phyloP scores from a whole-genome alignment of 2,113 vertebrate genomes.

The Fukomys damarensis region DNA sequence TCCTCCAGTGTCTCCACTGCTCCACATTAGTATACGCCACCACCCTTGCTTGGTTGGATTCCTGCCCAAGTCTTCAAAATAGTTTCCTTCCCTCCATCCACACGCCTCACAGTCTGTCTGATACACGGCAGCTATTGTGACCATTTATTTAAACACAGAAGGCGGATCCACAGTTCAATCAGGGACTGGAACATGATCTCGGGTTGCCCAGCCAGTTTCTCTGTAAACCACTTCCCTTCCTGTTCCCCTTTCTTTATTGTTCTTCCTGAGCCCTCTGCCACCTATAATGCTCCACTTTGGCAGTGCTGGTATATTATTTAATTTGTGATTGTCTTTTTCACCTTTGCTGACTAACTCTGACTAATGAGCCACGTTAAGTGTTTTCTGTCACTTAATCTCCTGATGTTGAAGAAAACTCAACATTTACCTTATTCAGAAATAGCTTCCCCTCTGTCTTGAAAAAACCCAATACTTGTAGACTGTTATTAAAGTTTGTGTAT shows the following conservation, averaged over 20 bases:
- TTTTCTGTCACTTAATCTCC: slow-evolving; percentile 2
- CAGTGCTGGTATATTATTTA: background rate
- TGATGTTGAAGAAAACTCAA: too few species aligned
- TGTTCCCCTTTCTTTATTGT: too few species aligned
- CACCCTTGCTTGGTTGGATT: background rate
- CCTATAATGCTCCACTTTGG: background rate
- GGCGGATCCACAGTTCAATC: background rate
- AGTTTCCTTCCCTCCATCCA: background rate
- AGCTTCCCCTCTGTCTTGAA: background rate
- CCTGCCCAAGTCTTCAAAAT: background rate
- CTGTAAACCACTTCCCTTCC: too few species aligned
- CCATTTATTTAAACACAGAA: background rate
- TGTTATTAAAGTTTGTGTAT: background rate
- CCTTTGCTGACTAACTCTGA: slow-evolving; percentile 27
- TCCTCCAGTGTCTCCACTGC: too few species aligned
- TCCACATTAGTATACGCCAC: background rate
- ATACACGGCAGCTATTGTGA: background rate
- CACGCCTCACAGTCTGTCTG: background rate
- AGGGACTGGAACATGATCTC: background rate
- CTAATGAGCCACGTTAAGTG: background rate
- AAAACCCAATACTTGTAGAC: background rate
- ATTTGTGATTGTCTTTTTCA: background rate
- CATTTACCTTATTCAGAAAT: background rate
- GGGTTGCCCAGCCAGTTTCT: background rate
- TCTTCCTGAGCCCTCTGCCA: background rate